Base-by-base conservation (phyloP, 2,113 vertebrate genomes). In the Neogobius melanostomus region DNA sequence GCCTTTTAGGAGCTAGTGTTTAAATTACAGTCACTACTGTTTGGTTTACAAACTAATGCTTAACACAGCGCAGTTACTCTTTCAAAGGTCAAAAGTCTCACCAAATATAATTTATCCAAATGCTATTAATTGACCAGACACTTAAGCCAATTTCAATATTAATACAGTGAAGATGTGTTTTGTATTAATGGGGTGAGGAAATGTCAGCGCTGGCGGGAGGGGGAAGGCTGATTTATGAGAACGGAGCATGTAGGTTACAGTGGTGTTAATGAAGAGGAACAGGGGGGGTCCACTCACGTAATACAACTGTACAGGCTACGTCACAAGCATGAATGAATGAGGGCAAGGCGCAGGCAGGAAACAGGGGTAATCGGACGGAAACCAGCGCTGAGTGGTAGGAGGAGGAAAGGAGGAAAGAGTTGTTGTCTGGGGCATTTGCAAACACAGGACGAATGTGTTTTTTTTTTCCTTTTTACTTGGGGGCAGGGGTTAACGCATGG, bases 171-270 rank as follows among this genome's bases (percentile, higher is more conserved):
- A 6, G 49, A 47, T 7, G 61, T 10, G n/a, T 15, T 56, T 70
- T 72, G 66, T 6, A 16, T 53, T 54, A 44, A 66, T 15, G 43
- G 48, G 54, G 80, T 64, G 10, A 61, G n/a, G 66, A 59, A 21
- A 66, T 56, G 74, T 74, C 47, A 53, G 21, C 51, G 71, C 68
- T 66, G 52, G 60, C 68, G 68, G 48, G 60, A 64, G 65, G 36
- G 65, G 52, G 69, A 72, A 80, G 73, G 79, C 74, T 52, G 68
- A 46, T 44, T 86, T 75, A 81, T 76, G 82, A 74, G 80, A 81
- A 77, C 64, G 80, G 42, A 78, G 66, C 73, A 70, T 71, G 72
- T 87, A 84, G 85, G 77, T 82, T 81, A 86, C 77, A 69, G 66
- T 65, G 77, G 74, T 81, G 75, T 77, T 81, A 83, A 85, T 86